Conservation (phyloP, 1,140 invertebrate species). For the Cyrtorhinus lividipennis region DNA sequence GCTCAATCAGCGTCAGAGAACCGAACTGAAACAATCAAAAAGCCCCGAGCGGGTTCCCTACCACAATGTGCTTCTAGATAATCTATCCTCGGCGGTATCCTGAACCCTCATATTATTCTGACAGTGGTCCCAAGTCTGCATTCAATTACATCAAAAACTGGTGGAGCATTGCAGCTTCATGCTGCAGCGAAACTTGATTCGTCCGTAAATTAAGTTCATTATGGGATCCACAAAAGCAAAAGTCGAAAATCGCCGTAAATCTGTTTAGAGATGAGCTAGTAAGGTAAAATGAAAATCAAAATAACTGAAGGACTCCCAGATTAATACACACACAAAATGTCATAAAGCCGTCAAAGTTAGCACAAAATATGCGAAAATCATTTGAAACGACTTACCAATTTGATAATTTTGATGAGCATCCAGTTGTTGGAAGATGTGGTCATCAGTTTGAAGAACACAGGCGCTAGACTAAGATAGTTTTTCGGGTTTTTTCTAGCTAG, state of each 20-base stretch:
- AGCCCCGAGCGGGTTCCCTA: background rate
- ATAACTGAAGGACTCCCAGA: too few relatives aligned
- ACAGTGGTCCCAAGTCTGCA: too few relatives aligned
- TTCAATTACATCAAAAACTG: too few relatives aligned
- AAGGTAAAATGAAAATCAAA: background rate
- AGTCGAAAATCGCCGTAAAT: background rate
- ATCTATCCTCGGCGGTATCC: too few relatives aligned
- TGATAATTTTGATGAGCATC: slow-evolving; percentile 99
- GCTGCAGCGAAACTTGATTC: too few relatives aligned
- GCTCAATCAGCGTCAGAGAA: slow-evolving; percentile 70
- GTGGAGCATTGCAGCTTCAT: too few relatives aligned
- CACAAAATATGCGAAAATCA: too few relatives aligned
- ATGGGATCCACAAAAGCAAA: background rate
- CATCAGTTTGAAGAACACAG: slow-evolving; percentile 98
- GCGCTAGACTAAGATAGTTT: slow-evolving; percentile 95
- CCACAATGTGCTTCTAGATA: too few relatives aligned
- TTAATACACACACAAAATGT: too few relatives aligned
- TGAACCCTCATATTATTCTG: too few relatives aligned
- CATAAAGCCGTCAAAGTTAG: too few relatives aligned
- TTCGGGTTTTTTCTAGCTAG: slow-evolving; percentile 98
- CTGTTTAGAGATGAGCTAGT: background rate
- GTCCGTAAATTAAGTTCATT: too few relatives aligned
- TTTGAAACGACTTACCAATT: slow-evolving; percentile 63
- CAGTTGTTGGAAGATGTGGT: slow-evolving; percentile 99
- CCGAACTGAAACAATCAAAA: slow-evolving; percentile 52